A percentile compares a stretch with the other conserved stretches of the same genome.
These are phyloP conservation scores for Okapia johnstoni DNA, from an alignment of 2,113 vertebrate genomes.

Conservation along the genomic window DNA sequence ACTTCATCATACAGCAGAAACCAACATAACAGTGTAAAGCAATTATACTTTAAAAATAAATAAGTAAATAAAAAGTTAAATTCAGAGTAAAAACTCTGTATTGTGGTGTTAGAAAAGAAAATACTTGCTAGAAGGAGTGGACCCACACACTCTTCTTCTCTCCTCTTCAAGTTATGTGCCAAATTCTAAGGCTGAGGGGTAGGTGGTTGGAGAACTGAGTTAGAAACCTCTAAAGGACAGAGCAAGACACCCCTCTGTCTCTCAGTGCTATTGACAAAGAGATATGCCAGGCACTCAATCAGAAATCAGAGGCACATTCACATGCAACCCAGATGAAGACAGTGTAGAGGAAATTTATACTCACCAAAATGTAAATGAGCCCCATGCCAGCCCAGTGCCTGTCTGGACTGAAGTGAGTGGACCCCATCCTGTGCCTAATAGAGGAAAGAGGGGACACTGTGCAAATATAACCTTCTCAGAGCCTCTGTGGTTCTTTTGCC, in stretches of 20 bases:
- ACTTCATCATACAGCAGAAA: background rate
- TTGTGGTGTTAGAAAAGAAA: background rate
- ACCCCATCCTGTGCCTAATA: background rate
- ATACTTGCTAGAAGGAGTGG: background rate
- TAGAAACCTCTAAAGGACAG: background rate
- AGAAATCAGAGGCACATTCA: background rate
- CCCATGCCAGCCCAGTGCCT: background rate
- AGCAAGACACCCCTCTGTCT: background rate
- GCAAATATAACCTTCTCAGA: background rate
- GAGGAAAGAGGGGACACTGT: background rate
- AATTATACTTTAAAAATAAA: background rate
- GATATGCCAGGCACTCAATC: background rate
- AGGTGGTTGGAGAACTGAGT: background rate
- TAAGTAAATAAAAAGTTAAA: background rate
- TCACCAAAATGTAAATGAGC: background rate
- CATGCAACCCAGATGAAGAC: background rate
- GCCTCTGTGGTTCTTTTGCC: background rate
- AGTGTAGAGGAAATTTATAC: background rate
- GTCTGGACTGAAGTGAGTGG: background rate
- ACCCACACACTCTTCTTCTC: rapidly evolving
- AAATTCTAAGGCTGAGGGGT: too few relatives aligned
- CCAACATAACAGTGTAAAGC: background rate
- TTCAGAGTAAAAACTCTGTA: background rate
- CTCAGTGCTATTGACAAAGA: background rate
- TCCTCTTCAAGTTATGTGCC: background rate